Conservation (phyloP, 2,113 vertebrate genomes). For the Haliaeetus leucogaster region DNA sequence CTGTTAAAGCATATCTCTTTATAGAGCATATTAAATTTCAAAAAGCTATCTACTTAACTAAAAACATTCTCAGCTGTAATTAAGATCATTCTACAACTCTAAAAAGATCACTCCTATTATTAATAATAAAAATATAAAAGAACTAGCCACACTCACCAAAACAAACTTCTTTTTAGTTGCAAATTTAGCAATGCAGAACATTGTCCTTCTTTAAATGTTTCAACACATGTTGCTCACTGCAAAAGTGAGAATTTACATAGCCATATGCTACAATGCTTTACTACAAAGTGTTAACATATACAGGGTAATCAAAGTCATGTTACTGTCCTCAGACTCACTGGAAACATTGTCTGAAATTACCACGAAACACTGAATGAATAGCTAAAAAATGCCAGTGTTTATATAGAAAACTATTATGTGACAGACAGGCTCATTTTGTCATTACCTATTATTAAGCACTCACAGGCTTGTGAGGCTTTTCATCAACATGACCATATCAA, state of each 20-base stretch:
- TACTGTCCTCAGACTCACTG: not conserved
- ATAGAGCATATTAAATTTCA: not conserved
- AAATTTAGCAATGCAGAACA: not conserved
- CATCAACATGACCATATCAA: not conserved
- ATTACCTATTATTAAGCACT: not conserved
- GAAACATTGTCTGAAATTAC: not conserved
- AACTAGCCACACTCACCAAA: not conserved
- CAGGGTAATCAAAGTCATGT: not conserved
- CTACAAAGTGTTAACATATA: not conserved
- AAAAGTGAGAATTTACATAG: not conserved
- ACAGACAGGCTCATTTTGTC: not conserved
- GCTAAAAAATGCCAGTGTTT: not conserved
- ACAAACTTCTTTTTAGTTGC: not conserved
- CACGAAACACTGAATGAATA: not conserved
- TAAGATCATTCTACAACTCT: slow-evolving; percentile 13
- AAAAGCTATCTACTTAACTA: slow-evolving; percentile 9
- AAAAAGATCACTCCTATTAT: not conserved
- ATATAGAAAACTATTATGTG: not conserved
- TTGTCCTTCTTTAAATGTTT: not conserved
- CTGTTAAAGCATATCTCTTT: slow-evolving; percentile 27
- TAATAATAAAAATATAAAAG: not conserved
- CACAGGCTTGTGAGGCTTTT: not conserved
- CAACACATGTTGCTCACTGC: not conserved
- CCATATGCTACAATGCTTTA: not conserved
- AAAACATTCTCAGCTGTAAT: slow-evolving; percentile 22